Evolutionary conservation across 2,888 invertebrate species (phyloP).

Genomic region (Drosophila kanekoi): DNA sequence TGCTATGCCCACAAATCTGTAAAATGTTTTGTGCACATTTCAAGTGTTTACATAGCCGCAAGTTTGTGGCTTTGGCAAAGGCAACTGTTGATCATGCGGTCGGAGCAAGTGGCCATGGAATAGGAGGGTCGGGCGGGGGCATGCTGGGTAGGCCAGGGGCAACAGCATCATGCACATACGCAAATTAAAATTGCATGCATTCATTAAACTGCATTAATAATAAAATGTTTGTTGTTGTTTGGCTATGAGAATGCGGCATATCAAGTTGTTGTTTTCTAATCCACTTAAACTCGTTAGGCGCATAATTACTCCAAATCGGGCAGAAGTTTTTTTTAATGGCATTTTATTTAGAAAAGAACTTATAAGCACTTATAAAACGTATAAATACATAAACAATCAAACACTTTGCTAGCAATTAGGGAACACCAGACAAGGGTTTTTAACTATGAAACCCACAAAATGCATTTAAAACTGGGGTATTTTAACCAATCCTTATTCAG

Average conservation of each 20-base stretch:
- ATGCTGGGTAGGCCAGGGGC: background rate
- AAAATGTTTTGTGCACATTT: constrained; percentile 66
- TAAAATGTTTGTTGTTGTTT: constrained; percentile 13
- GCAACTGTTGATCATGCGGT: constrained; percentile 42
- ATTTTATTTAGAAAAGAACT: background rate
- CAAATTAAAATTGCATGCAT: constrained; percentile 43
- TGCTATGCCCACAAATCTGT: constrained; percentile 62
- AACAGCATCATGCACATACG: constrained; percentile 1
- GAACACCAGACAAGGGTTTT: too few relatives aligned
- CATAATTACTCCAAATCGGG: background rate
- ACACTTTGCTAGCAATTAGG: background rate
- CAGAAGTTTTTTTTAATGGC: background rate
- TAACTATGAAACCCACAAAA: too few relatives aligned
- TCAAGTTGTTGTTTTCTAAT: constrained; percentile 2
- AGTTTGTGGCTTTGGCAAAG: constrained; percentile 45
- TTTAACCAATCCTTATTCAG: too few relatives aligned
- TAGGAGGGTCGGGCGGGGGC: too few relatives aligned
- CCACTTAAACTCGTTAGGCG: background rate
- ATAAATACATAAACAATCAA: background rate
- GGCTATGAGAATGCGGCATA: background rate
- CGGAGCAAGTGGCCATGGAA: background rate
- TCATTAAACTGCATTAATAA: constrained; percentile 36
- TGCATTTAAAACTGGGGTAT: too few relatives aligned
- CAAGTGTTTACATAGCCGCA: constrained; percentile 63
- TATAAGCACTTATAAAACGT: background rate